Conservation (phyloP, 2,888 invertebrate genomes). For the Agriotes lineatus region DNA sequence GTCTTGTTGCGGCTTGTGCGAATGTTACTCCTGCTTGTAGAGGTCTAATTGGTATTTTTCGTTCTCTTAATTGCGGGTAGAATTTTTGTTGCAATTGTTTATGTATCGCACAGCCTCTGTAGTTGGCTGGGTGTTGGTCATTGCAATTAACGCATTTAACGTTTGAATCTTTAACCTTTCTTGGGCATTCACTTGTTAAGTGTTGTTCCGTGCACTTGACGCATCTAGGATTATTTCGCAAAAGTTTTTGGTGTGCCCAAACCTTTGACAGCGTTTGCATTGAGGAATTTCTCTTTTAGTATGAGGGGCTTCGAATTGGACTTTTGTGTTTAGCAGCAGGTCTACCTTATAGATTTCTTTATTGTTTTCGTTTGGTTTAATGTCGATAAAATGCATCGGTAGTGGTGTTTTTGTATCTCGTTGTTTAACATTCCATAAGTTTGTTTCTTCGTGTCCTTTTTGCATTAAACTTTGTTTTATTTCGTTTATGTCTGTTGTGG, state of each 20-base stretch:
- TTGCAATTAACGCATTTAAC: constrained; percentile 32
- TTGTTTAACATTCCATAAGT: constrained; percentile 19
- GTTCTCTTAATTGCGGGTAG: constrained; percentile 6
- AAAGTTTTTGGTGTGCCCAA: constrained; percentile 21
- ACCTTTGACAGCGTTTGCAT: constrained; percentile 4
- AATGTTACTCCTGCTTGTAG: constrained; percentile 21
- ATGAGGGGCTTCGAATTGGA: constrained; percentile 9
- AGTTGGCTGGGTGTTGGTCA: constrained; percentile 28
- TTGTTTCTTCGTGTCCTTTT: constrained; percentile 5
- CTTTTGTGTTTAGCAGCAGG: constrained; percentile 19
- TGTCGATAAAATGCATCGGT: constrained; percentile 1
- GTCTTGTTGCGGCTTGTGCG: constrained; percentile 16
- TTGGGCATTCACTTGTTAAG: no score
- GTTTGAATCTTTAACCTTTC: no score
- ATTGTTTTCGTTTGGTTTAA: constrained; percentile 15
- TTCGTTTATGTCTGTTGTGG: background rate
- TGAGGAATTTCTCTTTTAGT: background rate
- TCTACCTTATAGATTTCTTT: constrained; percentile 10
- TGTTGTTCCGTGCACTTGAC: no score
- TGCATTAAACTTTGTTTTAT: background rate
- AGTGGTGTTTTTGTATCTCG: constrained; percentile 15
- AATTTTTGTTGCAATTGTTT: no score
- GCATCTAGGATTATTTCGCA: no score
- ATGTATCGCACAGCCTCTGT: no score
- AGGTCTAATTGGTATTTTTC: constrained; percentile 14